Conservation (phyloP, 2,113 vertebrate species). For the Dicrurus megarhynchus region DNA sequence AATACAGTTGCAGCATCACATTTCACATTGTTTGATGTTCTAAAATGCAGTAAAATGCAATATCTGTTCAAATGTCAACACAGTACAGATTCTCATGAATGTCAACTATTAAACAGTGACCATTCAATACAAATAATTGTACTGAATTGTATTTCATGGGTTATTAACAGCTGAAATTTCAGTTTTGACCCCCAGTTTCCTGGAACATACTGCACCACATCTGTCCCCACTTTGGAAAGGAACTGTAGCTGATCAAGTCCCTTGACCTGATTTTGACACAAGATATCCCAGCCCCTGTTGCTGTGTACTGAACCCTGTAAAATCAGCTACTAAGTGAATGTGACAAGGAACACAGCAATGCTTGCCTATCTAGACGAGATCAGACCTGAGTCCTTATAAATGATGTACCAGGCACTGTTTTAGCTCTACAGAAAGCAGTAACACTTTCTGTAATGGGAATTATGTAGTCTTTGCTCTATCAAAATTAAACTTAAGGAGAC, state of each 20-base stretch:
- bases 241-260: background rate
- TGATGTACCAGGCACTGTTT: background rate
- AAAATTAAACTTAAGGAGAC: background rate
- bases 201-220: background rate
- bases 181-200: background rate
- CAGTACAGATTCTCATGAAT: background rate
- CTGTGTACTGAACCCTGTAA: background rate
- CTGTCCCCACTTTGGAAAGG: background rate
- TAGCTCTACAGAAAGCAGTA: background rate
- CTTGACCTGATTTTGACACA: slow-evolving; percentile 26
- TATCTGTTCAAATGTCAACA: background rate
- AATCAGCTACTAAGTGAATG: background rate
- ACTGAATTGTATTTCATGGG: background rate
- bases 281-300: background rate
- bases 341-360: background rate
- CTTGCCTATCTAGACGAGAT: background rate
- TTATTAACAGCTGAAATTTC: background rate
- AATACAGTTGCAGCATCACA: background rate
- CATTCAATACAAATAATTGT: background rate
- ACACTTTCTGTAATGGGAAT: background rate
- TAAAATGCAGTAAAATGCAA: background rate
- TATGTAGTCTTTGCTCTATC: background rate
- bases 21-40: background rate
- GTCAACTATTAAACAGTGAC: background rate
- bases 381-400: background rate